Percentiles rank a stretch among this genome's conserved stretches.
Evolutionary conservation across 2,888 invertebrate genomes (phyloP).

Genomic region (Xestia c-nigrum): DNA sequence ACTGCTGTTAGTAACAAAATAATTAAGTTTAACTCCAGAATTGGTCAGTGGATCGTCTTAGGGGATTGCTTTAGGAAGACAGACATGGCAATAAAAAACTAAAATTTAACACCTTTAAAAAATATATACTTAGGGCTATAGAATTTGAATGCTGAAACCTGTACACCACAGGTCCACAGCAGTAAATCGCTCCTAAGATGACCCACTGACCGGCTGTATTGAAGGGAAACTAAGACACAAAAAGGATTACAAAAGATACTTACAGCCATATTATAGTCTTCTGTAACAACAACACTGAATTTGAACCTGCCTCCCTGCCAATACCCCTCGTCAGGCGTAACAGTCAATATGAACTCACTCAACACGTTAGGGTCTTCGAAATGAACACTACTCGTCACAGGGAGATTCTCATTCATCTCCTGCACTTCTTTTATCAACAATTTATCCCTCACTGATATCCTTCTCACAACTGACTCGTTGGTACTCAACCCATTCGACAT

Average conservation of each 20-base stretch:
- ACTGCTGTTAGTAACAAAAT: neutral
- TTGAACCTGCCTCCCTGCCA: constrained; percentile 97
- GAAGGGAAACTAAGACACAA: neutral
- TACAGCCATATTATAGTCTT: constrained; percentile 99
- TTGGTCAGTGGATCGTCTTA: no score
- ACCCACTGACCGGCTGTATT: neutral
- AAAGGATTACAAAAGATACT: constrained; percentile 77
- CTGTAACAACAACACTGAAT: constrained; percentile 96
- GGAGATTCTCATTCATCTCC: constrained; percentile 97
- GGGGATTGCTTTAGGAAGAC: neutral
- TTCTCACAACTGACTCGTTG: constrained; percentile 83
- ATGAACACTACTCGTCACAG: constrained; percentile 94
- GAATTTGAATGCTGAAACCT: neutral
- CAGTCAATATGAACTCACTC: constrained; percentile 94
- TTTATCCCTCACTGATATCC: constrained; percentile 95
- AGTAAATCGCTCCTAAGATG: neutral
- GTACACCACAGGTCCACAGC: no score
- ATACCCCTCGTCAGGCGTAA: constrained; percentile 96
- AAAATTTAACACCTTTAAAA: neutral
- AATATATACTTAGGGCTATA: neutral
- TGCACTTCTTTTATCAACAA: constrained; percentile 95
- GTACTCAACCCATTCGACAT: constrained; percentile 81
- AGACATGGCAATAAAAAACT: neutral
- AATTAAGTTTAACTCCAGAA: neutral
- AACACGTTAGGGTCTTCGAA: constrained; percentile 96